Conservation (phyloP, 2,113 vertebrate genomes). For the Sinocyclocheilus anophthalmus region DNA sequence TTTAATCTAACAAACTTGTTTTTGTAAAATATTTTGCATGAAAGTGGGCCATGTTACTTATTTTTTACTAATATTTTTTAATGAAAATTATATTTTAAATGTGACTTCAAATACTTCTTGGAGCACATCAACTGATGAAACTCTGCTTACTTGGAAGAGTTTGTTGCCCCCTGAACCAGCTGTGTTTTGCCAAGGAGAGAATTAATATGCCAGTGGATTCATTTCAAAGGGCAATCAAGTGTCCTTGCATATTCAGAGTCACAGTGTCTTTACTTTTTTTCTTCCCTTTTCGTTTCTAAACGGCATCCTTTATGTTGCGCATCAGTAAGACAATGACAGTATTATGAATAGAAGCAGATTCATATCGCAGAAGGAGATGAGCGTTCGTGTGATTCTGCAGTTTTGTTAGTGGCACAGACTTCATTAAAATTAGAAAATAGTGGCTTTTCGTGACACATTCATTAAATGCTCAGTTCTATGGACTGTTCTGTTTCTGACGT, state of each 20-base stretch:
- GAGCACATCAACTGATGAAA: background rate
- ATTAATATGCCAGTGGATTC: conserved; percentile 15
- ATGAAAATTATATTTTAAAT: too few relatives aligned
- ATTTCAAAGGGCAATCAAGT: conserved; percentile 41
- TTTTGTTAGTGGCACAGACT: background rate
- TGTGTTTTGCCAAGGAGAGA: background rate
- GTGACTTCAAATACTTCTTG: background rate
- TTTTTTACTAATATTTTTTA: too few relatives aligned
- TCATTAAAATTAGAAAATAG: background rate
- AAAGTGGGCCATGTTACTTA: background rate
- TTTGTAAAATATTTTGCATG: background rate
- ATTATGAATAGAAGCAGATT: conserved; percentile 1
- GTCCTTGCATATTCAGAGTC: conserved; percentile 29
- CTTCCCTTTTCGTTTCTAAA: background rate
- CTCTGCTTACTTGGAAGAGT: background rate
- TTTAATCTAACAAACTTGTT: too few relatives aligned
- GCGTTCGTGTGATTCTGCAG: background rate
- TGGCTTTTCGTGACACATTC: background rate
- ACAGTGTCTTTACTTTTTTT: background rate
- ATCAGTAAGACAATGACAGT: background rate
- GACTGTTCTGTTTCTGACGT: background rate
- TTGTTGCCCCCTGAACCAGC: background rate
- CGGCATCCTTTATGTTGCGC: background rate
- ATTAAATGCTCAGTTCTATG: background rate
- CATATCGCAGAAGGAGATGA: background rate